phyloP scores from a whole-genome alignment of 2,888 invertebrate species.

The Tineola bisselliella region DNA sequence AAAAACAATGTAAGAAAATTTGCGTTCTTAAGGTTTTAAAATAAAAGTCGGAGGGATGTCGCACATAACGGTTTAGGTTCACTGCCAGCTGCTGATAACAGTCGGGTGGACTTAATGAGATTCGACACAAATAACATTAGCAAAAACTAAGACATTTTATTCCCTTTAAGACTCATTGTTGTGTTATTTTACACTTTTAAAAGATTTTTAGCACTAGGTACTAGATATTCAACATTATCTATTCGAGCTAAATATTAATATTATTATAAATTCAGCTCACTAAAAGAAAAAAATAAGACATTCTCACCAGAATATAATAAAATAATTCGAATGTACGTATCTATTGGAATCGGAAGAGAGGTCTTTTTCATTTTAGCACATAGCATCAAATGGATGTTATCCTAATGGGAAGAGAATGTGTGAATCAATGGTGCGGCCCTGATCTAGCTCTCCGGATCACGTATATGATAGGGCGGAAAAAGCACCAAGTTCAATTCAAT shows the following conservation, averaged over 20 bases:
- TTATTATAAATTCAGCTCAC: too few relatives aligned
- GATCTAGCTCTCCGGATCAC: constrained; percentile 7
- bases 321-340: not conserved
- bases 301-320: not conserved
- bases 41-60: too few relatives aligned
- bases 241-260: too few relatives aligned
- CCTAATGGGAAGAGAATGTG: constrained; percentile 7
- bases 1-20: too few relatives aligned
- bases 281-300: not conserved
- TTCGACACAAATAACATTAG: not conserved
- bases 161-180: too few relatives aligned
- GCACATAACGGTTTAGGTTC: not conserved
- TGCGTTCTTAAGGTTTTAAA: too few relatives aligned
- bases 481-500: constrained; percentile 12
- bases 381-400: constrained; percentile 1
- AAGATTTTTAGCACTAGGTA: too few relatives aligned
- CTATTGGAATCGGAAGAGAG: not conserved
- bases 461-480: constrained; percentile 3
- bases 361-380: constrained; percentile 3
- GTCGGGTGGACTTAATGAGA: not conserved
- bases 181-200: too few relatives aligned
- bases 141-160: too few relatives aligned
- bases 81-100: not conserved
- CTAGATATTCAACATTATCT: too few relatives aligned
- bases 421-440: constrained; percentile 9